Base-by-base conservation (phyloP, 2,797 vertebrate species). In the Melanotaenia nigrans region DNA sequence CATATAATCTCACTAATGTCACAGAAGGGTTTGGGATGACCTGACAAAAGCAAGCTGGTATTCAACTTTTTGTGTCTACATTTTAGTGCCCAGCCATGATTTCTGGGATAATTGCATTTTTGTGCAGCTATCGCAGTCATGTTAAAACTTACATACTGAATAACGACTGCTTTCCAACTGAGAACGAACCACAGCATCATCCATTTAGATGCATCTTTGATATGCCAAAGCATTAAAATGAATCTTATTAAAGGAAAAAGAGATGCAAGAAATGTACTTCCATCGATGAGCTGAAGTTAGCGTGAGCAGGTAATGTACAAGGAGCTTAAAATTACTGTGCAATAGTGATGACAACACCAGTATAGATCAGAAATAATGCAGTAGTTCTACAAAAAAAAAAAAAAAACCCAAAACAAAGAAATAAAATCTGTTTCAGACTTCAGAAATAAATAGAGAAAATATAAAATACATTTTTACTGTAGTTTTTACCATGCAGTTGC, bases 71-170 rank as follows among this genome's bases (percentile, higher is more conserved):
- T 49, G 47, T 49, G 20, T n/a, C 47, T 22, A 49, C n/a, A n/a
- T 49, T n/a, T 22, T 22, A 20, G 5, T 49, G n/a, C n/a, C 47
- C n/a, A 49, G 20, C n/a, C 5, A 49, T 40, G 35, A 51, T 42
- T 58, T 61, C 62, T 73, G 0, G 33, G 55, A 57, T 84, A 47
- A 53, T 77, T 78, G 66, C 71, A 84, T 90, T 85, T 88, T 61
- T 86, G 86, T 90, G 89, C 89, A 86, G 82, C 82, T 87, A 79
- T 87, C 88, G 81, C 86, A 86, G 77, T 81, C 64, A 45, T 61
- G 47, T 61, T 53, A 63, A 51, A 84, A 83, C 74, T 91, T 90
- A 89, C 88, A 91, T 91, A 89, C 84, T 82, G 36, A 57, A 82
- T 28, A 75, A 16, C 42, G 42, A 62, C 51, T 63, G 47, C 57